Percentiles rank a stretch among this genome's conserved stretches.
phyloP scores from a whole-genome alignment of 2,888 invertebrate genomes.

The Molorchus minor region DNA sequence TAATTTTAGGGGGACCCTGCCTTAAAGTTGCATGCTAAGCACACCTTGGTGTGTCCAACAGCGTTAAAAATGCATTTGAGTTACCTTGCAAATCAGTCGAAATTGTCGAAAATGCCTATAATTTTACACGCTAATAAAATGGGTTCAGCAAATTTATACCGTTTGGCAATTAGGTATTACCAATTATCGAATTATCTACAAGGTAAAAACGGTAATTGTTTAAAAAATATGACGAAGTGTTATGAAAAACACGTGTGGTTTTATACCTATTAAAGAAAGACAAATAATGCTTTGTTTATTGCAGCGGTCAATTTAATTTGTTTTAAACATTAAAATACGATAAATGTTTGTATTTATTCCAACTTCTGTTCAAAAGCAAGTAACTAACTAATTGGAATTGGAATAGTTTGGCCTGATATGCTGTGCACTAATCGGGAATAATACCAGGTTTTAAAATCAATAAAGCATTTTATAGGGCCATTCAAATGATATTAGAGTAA shows the following conservation, averaged over 20 bases:
- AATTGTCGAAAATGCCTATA: neutral
- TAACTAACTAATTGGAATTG: no score
- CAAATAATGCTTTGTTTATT: no score
- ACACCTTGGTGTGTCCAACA: neutral
- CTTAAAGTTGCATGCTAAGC: slow-evolving; percentile 36
- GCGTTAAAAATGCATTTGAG: slow-evolving; percentile 6
- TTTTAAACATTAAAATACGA: no score
- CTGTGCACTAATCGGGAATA: no score
- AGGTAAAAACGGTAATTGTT: slow-evolving; percentile 12
- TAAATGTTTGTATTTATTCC: no score
- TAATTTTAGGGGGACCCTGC: slow-evolving; percentile 33
- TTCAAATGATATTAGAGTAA: no score
- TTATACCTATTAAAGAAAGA: slow-evolving; percentile 3
- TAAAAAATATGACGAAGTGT: neutral
- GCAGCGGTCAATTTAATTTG: no score
- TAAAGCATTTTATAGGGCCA: no score
- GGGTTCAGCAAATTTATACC: neutral
- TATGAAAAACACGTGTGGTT: slow-evolving; percentile 8
- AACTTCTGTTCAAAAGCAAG: no score
- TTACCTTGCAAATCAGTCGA: neutral
- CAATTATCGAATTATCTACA: slow-evolving; percentile 18
- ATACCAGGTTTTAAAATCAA: no score
- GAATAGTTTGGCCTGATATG: no score
- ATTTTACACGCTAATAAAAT: neutral
- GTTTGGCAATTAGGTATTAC: no score